A percentile compares a stretch with the other conserved stretches of the same genome.
phyloP scores from a whole-genome alignment of 2,888 invertebrate species.

The Tetheella fluctuosa region DNA sequence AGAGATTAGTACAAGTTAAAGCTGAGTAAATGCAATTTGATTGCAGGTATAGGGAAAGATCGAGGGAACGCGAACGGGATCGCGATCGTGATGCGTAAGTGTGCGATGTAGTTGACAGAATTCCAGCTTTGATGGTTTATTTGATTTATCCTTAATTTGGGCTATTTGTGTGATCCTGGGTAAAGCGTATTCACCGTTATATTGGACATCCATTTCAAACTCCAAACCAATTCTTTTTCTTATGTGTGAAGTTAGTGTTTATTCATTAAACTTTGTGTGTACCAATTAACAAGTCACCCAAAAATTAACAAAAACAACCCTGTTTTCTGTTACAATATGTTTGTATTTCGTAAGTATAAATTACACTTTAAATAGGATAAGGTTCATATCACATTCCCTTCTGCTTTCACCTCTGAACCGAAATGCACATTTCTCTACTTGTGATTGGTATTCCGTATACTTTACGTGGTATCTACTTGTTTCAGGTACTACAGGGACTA shows the following conservation, averaged over 20 bases:
- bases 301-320: neutral
- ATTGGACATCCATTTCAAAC: neutral
- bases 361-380: neutral
- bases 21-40: constrained; percentile 40
- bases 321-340: neutral
- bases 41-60: constrained; percentile 88
- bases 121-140: constrained; percentile 15
- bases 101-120: constrained; percentile 35
- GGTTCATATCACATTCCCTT: neutral
- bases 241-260: neutral
- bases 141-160: constrained; percentile 28
- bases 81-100: constrained; percentile 85
- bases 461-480: constrained; percentile 28
- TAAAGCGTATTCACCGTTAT: neutral
- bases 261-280: neutral
- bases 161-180: constrained; percentile 8
- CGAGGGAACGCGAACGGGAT: constrained; percentile 87
- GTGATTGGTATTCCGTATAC: neutral
- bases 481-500: constrained; percentile 84
- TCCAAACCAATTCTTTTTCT: no score
- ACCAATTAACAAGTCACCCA: neutral
- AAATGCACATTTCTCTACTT: neutral
- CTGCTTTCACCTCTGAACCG: neutral
- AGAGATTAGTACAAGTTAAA: constrained; percentile 28
- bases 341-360: neutral